phyloP scores from a whole-genome alignment of 2,888 invertebrate genomes.

The Pandemis corylana region DNA sequence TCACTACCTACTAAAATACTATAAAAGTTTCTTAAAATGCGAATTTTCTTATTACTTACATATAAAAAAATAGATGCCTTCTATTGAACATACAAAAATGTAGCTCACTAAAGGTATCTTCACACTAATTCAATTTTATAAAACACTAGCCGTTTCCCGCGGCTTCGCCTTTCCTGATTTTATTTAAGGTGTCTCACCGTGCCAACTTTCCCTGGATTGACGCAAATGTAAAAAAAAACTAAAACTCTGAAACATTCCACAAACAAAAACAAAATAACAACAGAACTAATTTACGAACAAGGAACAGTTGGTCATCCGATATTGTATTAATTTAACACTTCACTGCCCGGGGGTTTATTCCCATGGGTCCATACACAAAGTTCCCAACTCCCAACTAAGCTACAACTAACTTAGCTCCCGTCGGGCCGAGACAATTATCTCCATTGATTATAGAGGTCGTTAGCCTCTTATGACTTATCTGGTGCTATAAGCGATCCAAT shows the following conservation, averaged over 20 bases:
- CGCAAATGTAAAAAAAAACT: too few relatives aligned
- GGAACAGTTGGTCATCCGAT: constrained; percentile 33
- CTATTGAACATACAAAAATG: too few relatives aligned
- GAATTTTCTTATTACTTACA: too few relatives aligned
- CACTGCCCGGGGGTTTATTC: constrained; percentile 21
- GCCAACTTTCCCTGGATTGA: too few relatives aligned
- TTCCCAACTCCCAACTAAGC: constrained; percentile 30
- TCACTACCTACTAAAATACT: too few relatives aligned
- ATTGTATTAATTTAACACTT: constrained; percentile 39
- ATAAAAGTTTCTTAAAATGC: too few relatives aligned
- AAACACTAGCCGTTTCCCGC: too few relatives aligned
- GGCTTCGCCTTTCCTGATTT: too few relatives aligned
- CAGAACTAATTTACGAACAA: constrained; percentile 22
- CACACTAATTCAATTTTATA: too few relatives aligned
- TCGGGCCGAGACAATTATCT: constrained; percentile 15
- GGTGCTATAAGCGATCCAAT: constrained; percentile 15
- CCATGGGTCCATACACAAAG: constrained; percentile 15
- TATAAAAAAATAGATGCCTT: too few relatives aligned
- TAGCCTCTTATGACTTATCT: constrained; percentile 16
- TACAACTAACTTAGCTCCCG: constrained; percentile 12
- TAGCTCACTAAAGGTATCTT: too few relatives aligned
- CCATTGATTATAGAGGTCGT: constrained; percentile 29
- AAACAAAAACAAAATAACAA: constrained; percentile 3
- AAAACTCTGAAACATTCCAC: background rate
- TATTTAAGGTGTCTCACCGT: too few relatives aligned